Evolutionary conservation across 2,888 invertebrate species (phyloP).

Genomic region (Synergus japonicus): DNA sequence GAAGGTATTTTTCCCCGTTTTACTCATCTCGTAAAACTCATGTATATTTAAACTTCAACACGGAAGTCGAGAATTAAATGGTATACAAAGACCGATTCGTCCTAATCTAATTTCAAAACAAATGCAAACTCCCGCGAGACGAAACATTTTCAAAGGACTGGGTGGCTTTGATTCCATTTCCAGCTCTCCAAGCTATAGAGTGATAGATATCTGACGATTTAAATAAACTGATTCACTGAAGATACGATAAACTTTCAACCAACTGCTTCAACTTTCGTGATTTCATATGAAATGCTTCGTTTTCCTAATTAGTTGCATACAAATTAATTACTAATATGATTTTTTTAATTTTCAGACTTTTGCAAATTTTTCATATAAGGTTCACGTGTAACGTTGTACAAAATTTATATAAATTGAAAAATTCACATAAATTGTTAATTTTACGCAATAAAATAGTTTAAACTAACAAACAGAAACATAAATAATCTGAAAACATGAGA

Average conservation of each 20-base stretch:
- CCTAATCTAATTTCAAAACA: conserved; percentile 28
- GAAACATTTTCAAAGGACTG: conserved; percentile 6
- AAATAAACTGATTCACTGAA: conserved; percentile 8
- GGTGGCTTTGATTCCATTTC: neutral
- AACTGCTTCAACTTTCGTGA: neutral
- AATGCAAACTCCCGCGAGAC: neutral
- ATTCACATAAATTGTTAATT: too few relatives aligned
- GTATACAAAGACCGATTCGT: conserved; percentile 25
- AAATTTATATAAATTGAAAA: too few relatives aligned
- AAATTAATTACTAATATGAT: neutral
- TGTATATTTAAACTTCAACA: conserved; percentile 6
- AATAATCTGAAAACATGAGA: too few relatives aligned
- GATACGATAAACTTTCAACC: neutral
- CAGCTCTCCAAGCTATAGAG: neutral
- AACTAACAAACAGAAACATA: too few relatives aligned
- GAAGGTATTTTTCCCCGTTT: neutral
- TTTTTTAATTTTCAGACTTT: too few relatives aligned
- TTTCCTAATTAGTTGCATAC: neutral
- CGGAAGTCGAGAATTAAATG: conserved; percentile 24
- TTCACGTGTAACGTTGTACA: too few relatives aligned
- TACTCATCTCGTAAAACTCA: conserved; percentile 2
- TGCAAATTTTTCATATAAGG: too few relatives aligned
- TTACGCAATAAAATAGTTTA: too few relatives aligned
- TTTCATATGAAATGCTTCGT: neutral
- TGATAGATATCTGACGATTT: conserved; percentile 7